These are phyloP conservation scores for Emydocephalus ijimae DNA, from an alignment of 2,113 vertebrate genomes.

Conservation along the genomic window DNA sequence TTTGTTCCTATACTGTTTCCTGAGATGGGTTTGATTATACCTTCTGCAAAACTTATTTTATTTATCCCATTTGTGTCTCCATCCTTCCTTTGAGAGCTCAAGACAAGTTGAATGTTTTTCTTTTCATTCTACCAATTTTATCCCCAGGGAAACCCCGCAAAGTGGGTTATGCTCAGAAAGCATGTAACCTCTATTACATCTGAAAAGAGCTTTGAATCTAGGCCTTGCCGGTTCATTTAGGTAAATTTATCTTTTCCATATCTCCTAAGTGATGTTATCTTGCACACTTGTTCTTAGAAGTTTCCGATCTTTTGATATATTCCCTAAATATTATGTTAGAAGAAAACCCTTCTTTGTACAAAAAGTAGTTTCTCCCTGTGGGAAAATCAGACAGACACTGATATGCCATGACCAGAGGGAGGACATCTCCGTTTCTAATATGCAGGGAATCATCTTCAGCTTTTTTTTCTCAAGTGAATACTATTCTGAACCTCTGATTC, in stretches of 20 bases:
- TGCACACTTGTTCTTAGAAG: not conserved
- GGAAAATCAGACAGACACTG: conserved; percentile 13
- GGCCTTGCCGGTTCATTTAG: not conserved
- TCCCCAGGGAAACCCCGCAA: not conserved
- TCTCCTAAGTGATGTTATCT: not conserved
- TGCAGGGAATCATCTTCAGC: conserved; percentile 37
- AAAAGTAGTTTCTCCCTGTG: conserved; percentile 11
- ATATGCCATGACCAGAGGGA: not conserved
- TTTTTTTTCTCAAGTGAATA: conserved; percentile 37
- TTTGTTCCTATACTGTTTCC: not conserved
- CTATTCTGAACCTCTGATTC: not conserved
- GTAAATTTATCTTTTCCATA: not conserved
- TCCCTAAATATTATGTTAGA: not conserved
- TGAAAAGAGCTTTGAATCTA: not conserved
- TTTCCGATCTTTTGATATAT: not conserved
- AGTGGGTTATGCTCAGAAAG: not conserved
- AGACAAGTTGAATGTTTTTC: not conserved
- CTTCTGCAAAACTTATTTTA: not conserved
- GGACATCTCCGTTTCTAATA: not conserved
- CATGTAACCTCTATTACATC: not conserved
- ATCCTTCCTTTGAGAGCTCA: not conserved
- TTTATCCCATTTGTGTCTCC: not conserved
- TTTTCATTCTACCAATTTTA: not conserved
- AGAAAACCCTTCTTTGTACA: conserved; percentile 22
- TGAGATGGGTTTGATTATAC: not conserved